These are phyloP conservation scores for Drosophila monieri DNA, from an alignment of 2,888 invertebrate genomes.

Conservation along the genomic window DNA sequence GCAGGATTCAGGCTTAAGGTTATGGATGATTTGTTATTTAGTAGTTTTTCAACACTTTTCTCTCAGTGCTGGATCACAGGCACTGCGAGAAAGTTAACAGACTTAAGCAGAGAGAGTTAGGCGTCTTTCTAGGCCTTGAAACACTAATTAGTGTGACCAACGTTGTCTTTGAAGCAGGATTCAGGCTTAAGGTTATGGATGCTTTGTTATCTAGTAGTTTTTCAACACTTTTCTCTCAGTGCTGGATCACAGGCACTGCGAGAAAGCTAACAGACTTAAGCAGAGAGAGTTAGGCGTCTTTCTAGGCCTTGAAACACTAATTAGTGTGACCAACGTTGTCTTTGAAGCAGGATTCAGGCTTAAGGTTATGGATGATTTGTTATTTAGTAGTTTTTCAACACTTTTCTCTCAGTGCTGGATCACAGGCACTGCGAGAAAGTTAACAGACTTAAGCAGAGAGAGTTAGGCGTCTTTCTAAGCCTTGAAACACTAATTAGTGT, in stretches of 20 bases:
- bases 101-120: background rate
- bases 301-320: background rate
- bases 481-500: background rate
- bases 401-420: no score
- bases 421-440: background rate
- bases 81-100: background rate
- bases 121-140: background rate
- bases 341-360: background rate
- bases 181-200: background rate
- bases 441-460: background rate
- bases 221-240: no score
- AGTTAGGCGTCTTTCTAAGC: background rate
- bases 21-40: background rate
- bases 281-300: background rate
- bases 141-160: background rate
- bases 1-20: background rate
- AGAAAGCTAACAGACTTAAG: background rate
- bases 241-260: constrained; percentile 3
- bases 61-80: constrained; percentile 15
- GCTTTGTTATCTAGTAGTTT: background rate
- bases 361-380: background rate
- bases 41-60: no score
- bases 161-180: background rate
- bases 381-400: no score
- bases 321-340: background rate